Evolutionary conservation across 2,113 vertebrate species (phyloP).

Genomic region (Callipepla californica): DNA sequence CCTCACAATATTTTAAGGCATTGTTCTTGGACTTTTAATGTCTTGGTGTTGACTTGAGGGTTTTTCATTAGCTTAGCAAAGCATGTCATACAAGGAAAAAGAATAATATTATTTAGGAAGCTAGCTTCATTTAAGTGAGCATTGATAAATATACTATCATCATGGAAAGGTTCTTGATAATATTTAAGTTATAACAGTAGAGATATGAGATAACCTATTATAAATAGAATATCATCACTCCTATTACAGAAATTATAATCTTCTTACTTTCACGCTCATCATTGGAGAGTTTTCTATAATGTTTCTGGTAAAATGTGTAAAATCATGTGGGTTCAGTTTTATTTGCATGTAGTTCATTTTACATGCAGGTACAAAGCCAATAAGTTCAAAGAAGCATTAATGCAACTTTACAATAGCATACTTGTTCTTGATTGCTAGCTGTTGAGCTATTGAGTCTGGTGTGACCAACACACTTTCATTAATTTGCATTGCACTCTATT

Average conservation of each 20-base stretch:
- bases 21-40: background rate
- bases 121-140: background rate
- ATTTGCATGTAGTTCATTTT: background rate
- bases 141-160: background rate
- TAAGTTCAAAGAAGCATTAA: background rate
- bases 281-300: background rate
- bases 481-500: background rate
- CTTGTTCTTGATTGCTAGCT: background rate
- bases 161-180: background rate
- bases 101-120: background rate
- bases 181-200: background rate
- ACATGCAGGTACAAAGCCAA: background rate
- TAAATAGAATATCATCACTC: background rate
- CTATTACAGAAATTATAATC: background rate
- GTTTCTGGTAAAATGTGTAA: background rate
- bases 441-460: background rate
- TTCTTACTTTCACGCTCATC: background rate
- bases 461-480: background rate
- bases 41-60: background rate
- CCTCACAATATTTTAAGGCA: background rate
- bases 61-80: background rate
- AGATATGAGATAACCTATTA: background rate
- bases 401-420: accelerated
- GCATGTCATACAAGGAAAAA: background rate
- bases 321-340: background rate